Evolutionary conservation across 2,797 vertebrate species (phyloP).

Genomic region (Coluber constrictor): DNA sequence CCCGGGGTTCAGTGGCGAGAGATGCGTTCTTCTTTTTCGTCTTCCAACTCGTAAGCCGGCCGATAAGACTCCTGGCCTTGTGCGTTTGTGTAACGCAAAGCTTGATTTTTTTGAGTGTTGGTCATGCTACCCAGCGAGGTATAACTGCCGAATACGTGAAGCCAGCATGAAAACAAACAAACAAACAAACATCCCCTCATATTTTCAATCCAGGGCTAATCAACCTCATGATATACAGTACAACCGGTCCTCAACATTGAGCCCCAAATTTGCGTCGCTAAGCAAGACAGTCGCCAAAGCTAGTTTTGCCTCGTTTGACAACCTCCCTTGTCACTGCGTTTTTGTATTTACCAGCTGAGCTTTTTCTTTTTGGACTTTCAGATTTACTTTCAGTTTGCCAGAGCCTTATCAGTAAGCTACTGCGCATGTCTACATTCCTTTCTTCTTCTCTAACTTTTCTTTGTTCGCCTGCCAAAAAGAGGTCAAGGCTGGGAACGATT

Average conservation of each 20-base stretch:
- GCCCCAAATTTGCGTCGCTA: not conserved
- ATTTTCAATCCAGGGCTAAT: too few relatives aligned
- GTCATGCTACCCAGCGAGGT: conserved; percentile 89
- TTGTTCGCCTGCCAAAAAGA: too few relatives aligned
- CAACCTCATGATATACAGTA: not conserved
- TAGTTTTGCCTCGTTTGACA: not conserved
- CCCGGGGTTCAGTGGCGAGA: conserved; percentile 62
- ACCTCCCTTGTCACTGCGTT: not conserved
- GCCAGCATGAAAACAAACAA: not conserved
- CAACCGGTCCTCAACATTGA: too few relatives aligned
- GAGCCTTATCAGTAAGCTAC: too few relatives aligned
- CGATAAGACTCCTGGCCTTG: conserved; percentile 78
- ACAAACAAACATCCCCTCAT: too few relatives aligned
- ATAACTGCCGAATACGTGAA: conserved; percentile 73
- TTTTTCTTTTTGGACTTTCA: too few relatives aligned
- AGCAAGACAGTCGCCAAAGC: too few relatives aligned
- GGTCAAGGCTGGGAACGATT: too few relatives aligned
- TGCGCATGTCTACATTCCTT: too few relatives aligned
- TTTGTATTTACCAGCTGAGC: too few relatives aligned
- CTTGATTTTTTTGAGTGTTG: conserved; percentile 82
- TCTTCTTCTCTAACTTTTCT: too few relatives aligned
- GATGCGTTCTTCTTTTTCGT: conserved; percentile 87
- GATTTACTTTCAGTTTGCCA: too few relatives aligned
- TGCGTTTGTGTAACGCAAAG: conserved; percentile 74
- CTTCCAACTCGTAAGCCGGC: conserved; percentile 86